phyloP scores from a whole-genome alignment of 1,140 invertebrate species.

The Asbolus verrucosus region DNA sequence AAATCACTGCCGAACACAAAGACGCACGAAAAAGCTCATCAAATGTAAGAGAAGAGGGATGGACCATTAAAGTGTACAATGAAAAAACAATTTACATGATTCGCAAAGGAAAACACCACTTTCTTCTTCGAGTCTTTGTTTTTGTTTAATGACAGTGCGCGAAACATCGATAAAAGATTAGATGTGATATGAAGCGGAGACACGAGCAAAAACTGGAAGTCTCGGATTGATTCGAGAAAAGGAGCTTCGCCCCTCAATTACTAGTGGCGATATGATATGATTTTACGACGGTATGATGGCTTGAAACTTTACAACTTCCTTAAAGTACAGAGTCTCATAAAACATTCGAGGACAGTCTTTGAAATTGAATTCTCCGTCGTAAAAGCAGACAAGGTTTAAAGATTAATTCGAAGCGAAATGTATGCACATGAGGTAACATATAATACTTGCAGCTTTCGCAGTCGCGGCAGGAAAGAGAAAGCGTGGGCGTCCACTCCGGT shows the following conservation, averaged over 20 bases:
- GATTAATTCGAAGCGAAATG: slow-evolving; percentile 36
- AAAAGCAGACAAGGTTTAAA: slow-evolving; percentile 18
- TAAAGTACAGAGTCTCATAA: slow-evolving; percentile 5
- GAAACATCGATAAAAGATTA: neutral
- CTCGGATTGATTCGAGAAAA: neutral
- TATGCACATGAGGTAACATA: slow-evolving; percentile 39
- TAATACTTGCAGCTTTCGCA: slow-evolving; percentile 79
- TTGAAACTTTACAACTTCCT: slow-evolving; percentile 28
- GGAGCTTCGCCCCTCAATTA: slow-evolving; percentile 28
- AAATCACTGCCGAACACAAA: slow-evolving; percentile 38
- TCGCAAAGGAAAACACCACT: neutral
- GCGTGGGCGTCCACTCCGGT: slow-evolving; percentile 73
- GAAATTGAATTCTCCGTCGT: slow-evolving; percentile 34
- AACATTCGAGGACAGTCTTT: slow-evolving; percentile 22
- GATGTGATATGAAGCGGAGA: no score
- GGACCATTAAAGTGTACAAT: slow-evolving; percentile 7
- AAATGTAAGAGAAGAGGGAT: slow-evolving; percentile 6
- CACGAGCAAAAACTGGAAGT: neutral
- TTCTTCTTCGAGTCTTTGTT: neutral
- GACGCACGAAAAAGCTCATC: slow-evolving; percentile 18
- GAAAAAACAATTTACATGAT: slow-evolving; percentile 33
- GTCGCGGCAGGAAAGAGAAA: slow-evolving; percentile 74
- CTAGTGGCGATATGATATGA: slow-evolving; percentile 23
- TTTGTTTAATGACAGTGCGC: neutral
- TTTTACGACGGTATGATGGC: slow-evolving; percentile 32